Conservation (phyloP, 2,888 invertebrate species). For the Apoderus coryli region DNA sequence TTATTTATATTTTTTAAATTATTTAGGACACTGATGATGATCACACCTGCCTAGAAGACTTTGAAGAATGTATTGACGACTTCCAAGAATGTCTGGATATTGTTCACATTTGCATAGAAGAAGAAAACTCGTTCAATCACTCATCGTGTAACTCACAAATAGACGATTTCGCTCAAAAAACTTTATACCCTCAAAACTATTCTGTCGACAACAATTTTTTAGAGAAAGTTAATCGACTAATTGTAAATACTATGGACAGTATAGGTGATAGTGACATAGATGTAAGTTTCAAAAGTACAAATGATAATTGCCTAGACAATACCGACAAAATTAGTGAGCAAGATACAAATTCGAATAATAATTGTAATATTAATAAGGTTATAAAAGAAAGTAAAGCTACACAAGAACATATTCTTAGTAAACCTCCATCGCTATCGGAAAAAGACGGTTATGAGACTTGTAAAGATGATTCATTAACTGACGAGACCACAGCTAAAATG, state of each 20-base stretch:
- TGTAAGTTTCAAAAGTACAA: constrained; percentile 26
- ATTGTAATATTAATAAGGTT: constrained; percentile 14
- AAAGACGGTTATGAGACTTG: constrained; percentile 45
- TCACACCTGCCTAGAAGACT: constrained; percentile 48
- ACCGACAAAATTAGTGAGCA: constrained; percentile 10
- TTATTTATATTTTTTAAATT: too few species aligned
- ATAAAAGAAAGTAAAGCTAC: constrained; percentile 20
- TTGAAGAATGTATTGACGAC: constrained; percentile 49
- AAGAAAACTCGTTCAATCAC: constrained; percentile 37
- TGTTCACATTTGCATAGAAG: constrained; percentile 46
- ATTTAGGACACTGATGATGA: constrained; percentile 43
- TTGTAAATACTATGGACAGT: constrained; percentile 14
- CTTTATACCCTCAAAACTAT: constrained; percentile 6
- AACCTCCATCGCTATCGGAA: constrained; percentile 23
- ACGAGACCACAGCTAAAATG: constrained; percentile 20
- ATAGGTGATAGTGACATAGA: constrained; percentile 25
- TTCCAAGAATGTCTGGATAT: constrained; percentile 48
- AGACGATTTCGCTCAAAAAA: constrained; percentile 24
- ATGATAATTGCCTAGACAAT: constrained; percentile 19
- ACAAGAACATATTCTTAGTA: too few species aligned
- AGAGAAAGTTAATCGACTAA: neutral
- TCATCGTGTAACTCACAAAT: constrained; percentile 26
- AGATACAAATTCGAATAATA: constrained; percentile 13
- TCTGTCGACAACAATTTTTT: constrained; percentile 14
- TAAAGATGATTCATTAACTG: constrained; percentile 42